A percentile compares a stretch with the other conserved stretches of the same genome.
phyloP scores from a whole-genome alignment of 1,140 invertebrate genomes.

The Leptopilina clavipes region DNA sequence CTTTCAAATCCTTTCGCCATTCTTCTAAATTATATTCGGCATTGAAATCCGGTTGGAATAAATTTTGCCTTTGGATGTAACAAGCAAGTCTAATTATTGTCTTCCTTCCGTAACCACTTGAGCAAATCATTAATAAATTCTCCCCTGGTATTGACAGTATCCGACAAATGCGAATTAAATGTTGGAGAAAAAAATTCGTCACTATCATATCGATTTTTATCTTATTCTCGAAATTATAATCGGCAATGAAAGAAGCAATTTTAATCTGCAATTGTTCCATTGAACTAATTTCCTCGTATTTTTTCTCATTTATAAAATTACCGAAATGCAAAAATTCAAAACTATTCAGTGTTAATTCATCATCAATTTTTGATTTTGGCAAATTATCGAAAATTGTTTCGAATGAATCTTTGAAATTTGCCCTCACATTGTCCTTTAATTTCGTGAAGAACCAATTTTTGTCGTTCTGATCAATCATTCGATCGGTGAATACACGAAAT shows the following conservation, averaged over 20 bases:
- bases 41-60: conserved; percentile 79
- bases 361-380: conserved; percentile 63
- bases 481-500: conserved; percentile 82
- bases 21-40: conserved; percentile 73
- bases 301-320: conserved; percentile 77
- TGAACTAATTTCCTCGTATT: conserved; percentile 80
- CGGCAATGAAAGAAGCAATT: conserved; percentile 75
- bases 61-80: conserved; percentile 76
- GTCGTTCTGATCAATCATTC: conserved; percentile 78
- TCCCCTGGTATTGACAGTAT: conserved; percentile 77
- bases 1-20: conserved; percentile 80
- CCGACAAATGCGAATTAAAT: conserved; percentile 79
- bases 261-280: conserved; percentile 77
- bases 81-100: conserved; percentile 78
- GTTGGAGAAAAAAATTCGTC: conserved; percentile 79
- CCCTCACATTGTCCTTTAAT: conserved; percentile 72
- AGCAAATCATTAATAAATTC: conserved; percentile 76
- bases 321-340: conserved; percentile 80
- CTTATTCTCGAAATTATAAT: conserved; percentile 79
- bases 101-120: conserved; percentile 80
- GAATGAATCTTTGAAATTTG: conserved; percentile 77
- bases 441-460: conserved; percentile 77
- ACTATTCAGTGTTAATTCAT: conserved; percentile 76
- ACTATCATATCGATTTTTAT: conserved; percentile 80
- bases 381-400: conserved; percentile 71